Base-by-base conservation (phyloP, 2,888 invertebrate genomes). In the Gibbula magus region DNA sequence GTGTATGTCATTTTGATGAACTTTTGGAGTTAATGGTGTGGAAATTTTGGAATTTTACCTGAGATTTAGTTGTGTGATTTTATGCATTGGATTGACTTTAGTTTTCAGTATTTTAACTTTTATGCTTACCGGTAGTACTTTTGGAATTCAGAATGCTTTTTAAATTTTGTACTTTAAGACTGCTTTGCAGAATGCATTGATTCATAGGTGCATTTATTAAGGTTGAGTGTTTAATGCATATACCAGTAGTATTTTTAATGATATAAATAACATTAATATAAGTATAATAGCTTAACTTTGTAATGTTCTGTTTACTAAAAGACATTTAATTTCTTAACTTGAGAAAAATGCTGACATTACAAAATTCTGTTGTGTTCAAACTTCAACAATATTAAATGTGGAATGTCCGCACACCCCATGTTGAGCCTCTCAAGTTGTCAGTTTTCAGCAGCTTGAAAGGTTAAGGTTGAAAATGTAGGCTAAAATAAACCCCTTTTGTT, bases 401-500 rank as follows among this genome's bases (percentile, higher is more conserved):
- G 45, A 1, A 45, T 4, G 45, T 4, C 1, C 13, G 45, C 10
- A 45, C 45, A 45, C 4, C 45, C 45, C 45, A 45, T 45, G 1
- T 45, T 29, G 61, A 61, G 61, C 61, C 61, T 61, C 61, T 29
- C 61, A 61, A 10, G 25, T 61, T 61, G 61, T 29, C 61, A 61
- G 61, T 61, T 61, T 61, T 29, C 61, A 61, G 29, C 29, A 39
- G 70, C 32, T 35, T 39, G 20, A 70, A 32, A 70, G 70, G 70
- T 70, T 70, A 70, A 39, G 70, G 32, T 32, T 35, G 35, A 70
- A 70, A 32, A 70, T 70, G 70, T 39, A 70, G 39, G 35, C 70
- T 35, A 70, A 39, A 70, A 70, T 70, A 70, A 32, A 70, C 70
- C 35, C 39, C 70, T 70, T 45, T 70, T 70, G 70, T 70, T 70